These are phyloP conservation scores for Apamea crenata DNA, from an alignment of 2,888 invertebrate species.

Conservation along the genomic window DNA sequence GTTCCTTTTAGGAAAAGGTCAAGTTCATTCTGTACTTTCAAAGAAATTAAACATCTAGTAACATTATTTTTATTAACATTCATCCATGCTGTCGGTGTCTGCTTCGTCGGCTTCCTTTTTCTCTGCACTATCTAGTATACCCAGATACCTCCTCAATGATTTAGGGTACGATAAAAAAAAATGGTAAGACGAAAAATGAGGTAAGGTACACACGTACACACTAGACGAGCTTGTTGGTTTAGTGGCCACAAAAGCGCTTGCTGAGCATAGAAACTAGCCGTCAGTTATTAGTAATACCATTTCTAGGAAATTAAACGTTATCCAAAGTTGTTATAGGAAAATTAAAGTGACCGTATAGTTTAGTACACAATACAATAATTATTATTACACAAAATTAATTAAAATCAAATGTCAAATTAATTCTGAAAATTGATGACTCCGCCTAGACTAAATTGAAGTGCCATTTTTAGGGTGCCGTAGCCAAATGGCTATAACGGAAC, in stretches of 20 bases:
- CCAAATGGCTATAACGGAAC: no score
- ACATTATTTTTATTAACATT: neutral
- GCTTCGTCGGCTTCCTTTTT: neutral
- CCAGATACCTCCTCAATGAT: neutral
- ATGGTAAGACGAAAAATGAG: neutral
- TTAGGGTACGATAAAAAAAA: neutral
- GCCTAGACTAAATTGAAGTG: neutral
- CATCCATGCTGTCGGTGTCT: neutral
- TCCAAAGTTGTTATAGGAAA: neutral
- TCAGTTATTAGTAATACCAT: neutral
- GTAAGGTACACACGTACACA: neutral
- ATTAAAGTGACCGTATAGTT: neutral
- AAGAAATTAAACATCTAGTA: neutral
- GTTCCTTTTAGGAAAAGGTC: neutral
- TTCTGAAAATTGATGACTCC: neutral
- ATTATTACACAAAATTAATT: neutral
- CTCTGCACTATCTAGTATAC: neutral
- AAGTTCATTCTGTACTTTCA: neutral
- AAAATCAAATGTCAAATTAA: neutral
- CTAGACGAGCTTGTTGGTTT: neutral
- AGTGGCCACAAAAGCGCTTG: neutral
- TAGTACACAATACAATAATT: neutral
- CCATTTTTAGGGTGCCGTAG: no score
- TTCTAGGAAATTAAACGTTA: neutral
- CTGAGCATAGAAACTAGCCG: neutral